A percentile compares a stretch with the other conserved stretches of the same genome.
These are phyloP conservation scores for Dolichomitus sp. DNA, from an alignment of 2,888 invertebrate species.

Conservation along the genomic window DNA sequence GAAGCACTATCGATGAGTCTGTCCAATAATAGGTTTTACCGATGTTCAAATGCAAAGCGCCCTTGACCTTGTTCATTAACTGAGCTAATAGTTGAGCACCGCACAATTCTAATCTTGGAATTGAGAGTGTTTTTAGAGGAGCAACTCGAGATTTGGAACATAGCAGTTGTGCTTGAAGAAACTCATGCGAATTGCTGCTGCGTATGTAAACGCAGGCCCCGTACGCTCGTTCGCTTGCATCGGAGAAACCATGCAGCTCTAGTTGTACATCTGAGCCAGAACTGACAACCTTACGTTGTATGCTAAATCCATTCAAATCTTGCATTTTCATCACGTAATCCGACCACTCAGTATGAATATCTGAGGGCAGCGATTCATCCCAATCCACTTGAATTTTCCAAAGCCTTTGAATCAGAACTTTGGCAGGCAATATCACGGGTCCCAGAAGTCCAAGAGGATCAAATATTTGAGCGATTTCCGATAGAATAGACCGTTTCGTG, in stretches of 20 bases:
- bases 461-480: slow-evolving; percentile 8
- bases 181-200: neutral
- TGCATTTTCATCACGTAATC: neutral
- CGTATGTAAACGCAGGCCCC: neutral
- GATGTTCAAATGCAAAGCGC: slow-evolving; percentile 30
- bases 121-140: neutral
- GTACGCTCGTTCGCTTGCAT: neutral
- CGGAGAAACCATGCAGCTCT: neutral
- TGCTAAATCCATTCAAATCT: neutral
- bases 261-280: neutral
- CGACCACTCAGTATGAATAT: neutral
- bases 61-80: neutral
- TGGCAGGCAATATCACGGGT: neutral
- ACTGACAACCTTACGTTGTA: neutral
- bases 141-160: slow-evolving; percentile 10
- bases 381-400: neutral
- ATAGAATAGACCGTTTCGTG: slow-evolving; percentile 43
- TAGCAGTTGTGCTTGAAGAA: neutral
- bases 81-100: slow-evolving; percentile 9
- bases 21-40: slow-evolving; percentile 31
- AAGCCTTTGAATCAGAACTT: neutral
- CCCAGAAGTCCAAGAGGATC: neutral
- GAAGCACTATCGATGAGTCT: slow-evolving; percentile 55
- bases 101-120: slow-evolving; percentile 19
- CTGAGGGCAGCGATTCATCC: neutral